Conservation (phyloP, 2,888 invertebrate genomes). For the Xanthia togata region DNA sequence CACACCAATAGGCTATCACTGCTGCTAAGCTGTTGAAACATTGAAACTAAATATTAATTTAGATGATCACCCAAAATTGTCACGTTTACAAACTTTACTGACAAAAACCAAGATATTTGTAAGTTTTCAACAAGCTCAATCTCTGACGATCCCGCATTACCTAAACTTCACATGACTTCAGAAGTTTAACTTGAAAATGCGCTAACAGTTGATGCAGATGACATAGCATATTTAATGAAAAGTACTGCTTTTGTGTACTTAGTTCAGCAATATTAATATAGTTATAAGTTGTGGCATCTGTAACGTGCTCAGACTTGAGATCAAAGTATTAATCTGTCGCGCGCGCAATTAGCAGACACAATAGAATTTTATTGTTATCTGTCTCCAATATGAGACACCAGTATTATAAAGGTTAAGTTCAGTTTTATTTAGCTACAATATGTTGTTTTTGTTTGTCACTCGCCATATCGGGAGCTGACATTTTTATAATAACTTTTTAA, state of each 20-base stretch:
- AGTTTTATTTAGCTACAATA: not conserved
- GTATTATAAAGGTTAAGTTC: too few species aligned
- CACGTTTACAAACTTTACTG: conserved; percentile 28
- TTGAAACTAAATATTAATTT: not conserved
- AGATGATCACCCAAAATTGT: conserved; percentile 1
- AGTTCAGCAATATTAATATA: conserved; percentile 12
- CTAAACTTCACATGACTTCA: conserved; percentile 41
- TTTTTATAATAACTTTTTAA: not conserved
- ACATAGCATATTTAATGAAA: conserved; percentile 38
- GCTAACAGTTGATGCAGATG: conserved; percentile 56
- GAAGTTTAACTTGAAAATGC: conserved; percentile 50
- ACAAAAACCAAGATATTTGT: conserved; percentile 31
- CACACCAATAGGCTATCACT: too few species aligned
- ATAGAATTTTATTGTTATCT: too few species aligned
- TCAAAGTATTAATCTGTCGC: too few species aligned
- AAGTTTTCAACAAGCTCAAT: conserved; percentile 42
- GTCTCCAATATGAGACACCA: too few species aligned
- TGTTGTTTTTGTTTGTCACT: not conserved
- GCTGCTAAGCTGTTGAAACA: too few species aligned
- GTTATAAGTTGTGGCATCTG: conserved; percentile 12
- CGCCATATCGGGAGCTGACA: not conserved
- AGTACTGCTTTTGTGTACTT: conserved; percentile 20
- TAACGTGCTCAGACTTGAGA: not conserved
- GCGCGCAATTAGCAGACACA: too few species aligned
- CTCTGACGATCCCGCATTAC: conserved; percentile 35